These are phyloP conservation scores for Lepus oiostolus DNA, from an alignment of 2,797 vertebrate genomes.

Conservation along the genomic window DNA sequence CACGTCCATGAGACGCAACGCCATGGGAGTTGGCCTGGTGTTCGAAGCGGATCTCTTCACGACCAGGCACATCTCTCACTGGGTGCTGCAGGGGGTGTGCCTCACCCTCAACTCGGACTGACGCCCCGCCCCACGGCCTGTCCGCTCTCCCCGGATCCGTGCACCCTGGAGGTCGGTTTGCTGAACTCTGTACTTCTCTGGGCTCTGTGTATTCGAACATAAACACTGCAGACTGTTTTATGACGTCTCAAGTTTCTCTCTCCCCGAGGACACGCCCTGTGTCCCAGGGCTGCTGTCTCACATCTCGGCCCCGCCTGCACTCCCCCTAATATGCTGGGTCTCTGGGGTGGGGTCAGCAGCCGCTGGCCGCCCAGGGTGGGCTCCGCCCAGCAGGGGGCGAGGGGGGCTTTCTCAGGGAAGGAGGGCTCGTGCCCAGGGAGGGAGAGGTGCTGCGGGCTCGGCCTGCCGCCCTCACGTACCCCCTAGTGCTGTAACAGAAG, in stretches of 20 bases:
- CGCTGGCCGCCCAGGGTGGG: too few relatives aligned
- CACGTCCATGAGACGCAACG: conserved; percentile 95
- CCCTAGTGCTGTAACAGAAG: conserved; percentile 75
- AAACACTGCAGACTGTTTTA: not conserved
- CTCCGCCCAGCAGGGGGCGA: too few relatives aligned
- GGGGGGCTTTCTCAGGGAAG: too few relatives aligned
- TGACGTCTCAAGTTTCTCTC: not conserved
- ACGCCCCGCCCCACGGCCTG: not conserved
- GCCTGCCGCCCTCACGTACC: not conserved
- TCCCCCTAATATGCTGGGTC: too few relatives aligned
- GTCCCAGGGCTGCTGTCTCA: not conserved
- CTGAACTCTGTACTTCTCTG: too few relatives aligned
- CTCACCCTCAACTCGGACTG: conserved; percentile 94
- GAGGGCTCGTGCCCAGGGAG: too few relatives aligned
- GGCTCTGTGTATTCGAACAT: not conserved
- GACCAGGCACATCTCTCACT: conserved; percentile 94
- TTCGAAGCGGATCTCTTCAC: conserved; percentile 97
- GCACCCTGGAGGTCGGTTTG: too few relatives aligned
- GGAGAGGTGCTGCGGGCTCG: too few relatives aligned
- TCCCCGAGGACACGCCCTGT: not conserved
- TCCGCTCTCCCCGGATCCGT: too few relatives aligned
- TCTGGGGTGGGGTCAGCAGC: too few relatives aligned
- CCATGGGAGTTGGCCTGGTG: conserved; percentile 95
- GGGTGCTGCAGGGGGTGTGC: conserved; percentile 96
- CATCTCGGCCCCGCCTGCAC: too few relatives aligned